phyloP scores from a whole-genome alignment of 2,797 vertebrate species.

The Xenopus petersii region DNA sequence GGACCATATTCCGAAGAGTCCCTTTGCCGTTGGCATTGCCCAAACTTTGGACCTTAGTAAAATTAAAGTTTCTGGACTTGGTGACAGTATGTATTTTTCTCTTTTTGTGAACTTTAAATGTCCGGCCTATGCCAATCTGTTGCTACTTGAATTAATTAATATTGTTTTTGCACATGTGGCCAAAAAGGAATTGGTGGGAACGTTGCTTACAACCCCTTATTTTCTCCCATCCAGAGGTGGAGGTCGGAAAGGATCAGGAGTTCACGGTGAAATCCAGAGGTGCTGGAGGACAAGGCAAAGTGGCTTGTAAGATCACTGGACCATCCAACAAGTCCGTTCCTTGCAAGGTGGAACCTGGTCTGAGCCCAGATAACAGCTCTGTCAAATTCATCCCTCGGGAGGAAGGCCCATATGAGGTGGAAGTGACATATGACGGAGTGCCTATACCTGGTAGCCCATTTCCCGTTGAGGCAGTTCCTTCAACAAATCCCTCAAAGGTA shows the following conservation, averaged over 20 bases:
- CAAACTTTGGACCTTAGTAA: slow-evolving; percentile 84
- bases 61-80: slow-evolving; percentile 82
- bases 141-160: no score
- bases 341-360: slow-evolving; percentile 84
- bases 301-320: slow-evolving; percentile 76
- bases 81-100: slow-evolving; percentile 72
- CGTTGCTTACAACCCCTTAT: background rate
- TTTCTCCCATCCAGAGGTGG: slow-evolving; percentile 71
- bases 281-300: slow-evolving; percentile 88
- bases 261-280: slow-evolving; percentile 86
- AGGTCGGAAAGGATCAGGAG: slow-evolving; percentile 86
- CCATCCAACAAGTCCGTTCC: slow-evolving; percentile 74
- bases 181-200: no score
- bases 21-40: slow-evolving; percentile 78
- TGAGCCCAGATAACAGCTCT: slow-evolving; percentile 78
- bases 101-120: no score
- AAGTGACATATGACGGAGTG: slow-evolving; percentile 82
- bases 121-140: no score
- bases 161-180: no score
- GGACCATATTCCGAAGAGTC: slow-evolving; percentile 85
- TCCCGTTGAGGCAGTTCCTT: slow-evolving; percentile 75
- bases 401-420: slow-evolving; percentile 83
- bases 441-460: slow-evolving; percentile 87
- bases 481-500: slow-evolving; percentile 85
- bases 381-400: slow-evolving; percentile 86